Conservation (phyloP, 2,797 vertebrate species). For the Girardinus metallicus region DNA sequence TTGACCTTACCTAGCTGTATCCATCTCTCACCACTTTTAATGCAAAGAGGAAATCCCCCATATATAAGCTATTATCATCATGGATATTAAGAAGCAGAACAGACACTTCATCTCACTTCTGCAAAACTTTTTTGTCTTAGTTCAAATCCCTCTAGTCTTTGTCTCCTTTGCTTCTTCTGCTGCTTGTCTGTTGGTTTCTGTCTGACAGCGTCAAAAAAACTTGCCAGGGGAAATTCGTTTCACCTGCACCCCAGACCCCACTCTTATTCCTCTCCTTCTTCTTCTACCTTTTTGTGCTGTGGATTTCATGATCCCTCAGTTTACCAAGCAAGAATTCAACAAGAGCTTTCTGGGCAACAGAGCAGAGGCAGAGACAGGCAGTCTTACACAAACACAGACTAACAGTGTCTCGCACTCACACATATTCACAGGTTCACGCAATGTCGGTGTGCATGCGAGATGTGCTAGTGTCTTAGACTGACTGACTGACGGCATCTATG, state of each 20-base stretch:
- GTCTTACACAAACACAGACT: constrained; percentile 47
- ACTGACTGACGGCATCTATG: constrained; percentile 56
- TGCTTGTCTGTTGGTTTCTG: constrained; percentile 17
- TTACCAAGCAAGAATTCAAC: constrained; percentile 67
- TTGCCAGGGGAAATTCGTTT: constrained; percentile 55
- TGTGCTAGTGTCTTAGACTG: constrained; percentile 35
- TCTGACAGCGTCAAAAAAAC: constrained; percentile 49
- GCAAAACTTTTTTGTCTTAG: constrained; percentile 31
- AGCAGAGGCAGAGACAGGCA: constrained; percentile 50
- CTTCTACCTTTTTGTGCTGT: constrained; percentile 50
- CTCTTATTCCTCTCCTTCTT: neutral
- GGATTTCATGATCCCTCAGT: constrained; percentile 66
- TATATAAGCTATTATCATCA: constrained; percentile 35
- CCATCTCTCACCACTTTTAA: constrained; percentile 32
- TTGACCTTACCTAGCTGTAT: constrained; percentile 53
- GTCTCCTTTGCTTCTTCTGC: constrained; percentile 10
- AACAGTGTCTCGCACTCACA: constrained; percentile 18
- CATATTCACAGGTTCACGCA: constrained; percentile 16
- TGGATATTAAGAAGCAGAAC: constrained; percentile 37
- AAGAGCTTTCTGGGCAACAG: constrained; percentile 51
- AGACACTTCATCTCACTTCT: constrained; percentile 28
- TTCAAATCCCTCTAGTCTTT: constrained; percentile 33
- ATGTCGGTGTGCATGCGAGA: constrained; percentile 50
- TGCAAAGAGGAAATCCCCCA: constrained; percentile 36
- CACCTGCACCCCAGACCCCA: constrained; percentile 25